Evolutionary conservation across 2,113 vertebrate species (phyloP).

Genomic region (Poicephalus meyeri): DNA sequence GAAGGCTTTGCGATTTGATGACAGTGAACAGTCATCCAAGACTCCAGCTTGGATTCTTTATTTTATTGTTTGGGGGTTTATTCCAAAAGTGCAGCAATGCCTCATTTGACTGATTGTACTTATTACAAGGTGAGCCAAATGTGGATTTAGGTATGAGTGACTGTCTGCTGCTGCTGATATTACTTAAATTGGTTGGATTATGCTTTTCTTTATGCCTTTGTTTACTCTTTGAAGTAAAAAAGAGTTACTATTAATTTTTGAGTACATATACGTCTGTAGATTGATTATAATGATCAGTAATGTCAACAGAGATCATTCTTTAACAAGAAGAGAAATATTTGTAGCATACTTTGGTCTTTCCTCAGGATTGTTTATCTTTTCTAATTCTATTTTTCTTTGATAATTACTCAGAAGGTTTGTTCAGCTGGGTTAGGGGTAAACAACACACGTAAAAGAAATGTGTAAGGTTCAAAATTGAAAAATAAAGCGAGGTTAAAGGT

Average conservation of each 20-base stretch:
- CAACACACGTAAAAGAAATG: background rate
- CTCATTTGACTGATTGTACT: conserved; percentile 81
- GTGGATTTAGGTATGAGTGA: background rate
- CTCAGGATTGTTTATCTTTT: background rate
- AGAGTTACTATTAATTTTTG: background rate
- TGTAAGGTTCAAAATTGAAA: background rate
- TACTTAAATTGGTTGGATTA: background rate
- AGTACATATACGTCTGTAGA: background rate
- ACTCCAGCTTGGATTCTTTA: conserved; percentile 23
- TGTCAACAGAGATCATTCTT: background rate
- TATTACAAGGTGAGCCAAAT: conserved; percentile 79
- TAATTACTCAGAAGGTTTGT: background rate
- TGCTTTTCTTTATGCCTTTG: background rate
- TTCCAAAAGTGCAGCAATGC: conserved; percentile 78
- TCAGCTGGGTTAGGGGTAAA: background rate
- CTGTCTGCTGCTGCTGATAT: background rate
- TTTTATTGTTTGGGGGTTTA: background rate
- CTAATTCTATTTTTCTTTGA: background rate
- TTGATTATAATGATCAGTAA: background rate
- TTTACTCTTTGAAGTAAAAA: background rate
- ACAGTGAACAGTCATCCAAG: background rate
- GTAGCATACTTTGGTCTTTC: background rate
- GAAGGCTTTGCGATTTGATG: background rate
- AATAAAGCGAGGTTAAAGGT: background rate
- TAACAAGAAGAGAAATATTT: background rate